Base-by-base conservation (phyloP, 1,140 invertebrate species). In the Augochlora pura region DNA sequence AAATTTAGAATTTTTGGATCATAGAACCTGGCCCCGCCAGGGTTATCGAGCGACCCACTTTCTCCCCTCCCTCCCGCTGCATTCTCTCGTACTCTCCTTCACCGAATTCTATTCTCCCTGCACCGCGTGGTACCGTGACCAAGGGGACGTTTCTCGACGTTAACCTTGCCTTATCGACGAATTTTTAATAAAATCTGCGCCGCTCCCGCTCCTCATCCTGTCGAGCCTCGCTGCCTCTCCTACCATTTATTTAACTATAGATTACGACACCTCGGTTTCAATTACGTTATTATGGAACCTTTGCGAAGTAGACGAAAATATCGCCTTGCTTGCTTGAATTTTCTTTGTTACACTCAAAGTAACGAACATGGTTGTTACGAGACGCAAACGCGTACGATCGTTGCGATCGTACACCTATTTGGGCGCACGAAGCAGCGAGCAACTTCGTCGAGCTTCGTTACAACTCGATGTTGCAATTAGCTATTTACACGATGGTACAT, bases 1-100 rank as follows among this genome's bases (percentile, higher is more conserved):
- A 85, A 87, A 87, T 85, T 83, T 83, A 66, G 80, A 72, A 71
- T 87, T 85, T 77, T 63, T 78, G 38, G 64, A 78, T 74, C 81
- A 80, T 82, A 82, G 80, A 85, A 80, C 64, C 63, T 63, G 54
- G 42, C 52, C 77, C 67, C 80, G 75, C 67, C 70, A 85, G 82
- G 77, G 79, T 80, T 88, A 89, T 89, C 85, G 88, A 89, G 85
- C 86, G 88, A 89, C 88, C 88, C 88, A 89, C 83, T 88, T 89
- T 88, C 83, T 80, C 77, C 72, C 79, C 73, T 82, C 75, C 42
- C 32, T 21, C 75, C 67, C 59, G 18, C 18, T 74, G 27, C 67
- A 72, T 65, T 78, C 57, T 84, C 80, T 73, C 64, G 21, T 57
- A 39, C 66, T 32, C 65, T 69, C 66, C 80, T 77, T 68, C 77